Base-by-base conservation (phyloP, 1,140 invertebrate genomes). In the Cydia strobilella region DNA sequence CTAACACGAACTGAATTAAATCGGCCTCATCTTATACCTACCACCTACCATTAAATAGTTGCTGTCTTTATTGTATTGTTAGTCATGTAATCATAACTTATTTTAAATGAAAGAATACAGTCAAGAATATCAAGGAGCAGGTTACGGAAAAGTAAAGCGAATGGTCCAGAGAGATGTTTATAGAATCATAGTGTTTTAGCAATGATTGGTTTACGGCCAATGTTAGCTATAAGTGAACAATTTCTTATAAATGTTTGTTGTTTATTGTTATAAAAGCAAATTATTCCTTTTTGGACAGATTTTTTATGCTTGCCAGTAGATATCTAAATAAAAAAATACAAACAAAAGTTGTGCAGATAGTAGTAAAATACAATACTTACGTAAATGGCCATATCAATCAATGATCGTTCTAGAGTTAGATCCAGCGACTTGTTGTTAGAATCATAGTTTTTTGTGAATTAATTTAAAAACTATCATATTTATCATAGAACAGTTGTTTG, bases 1-100 rank as follows among this genome's bases (percentile, higher is more conserved):
- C 54, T 59, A 23, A 23, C 23, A 23, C 54, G 54, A 23, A 59
- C 54, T 20, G 20, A 59, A 23, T 12, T 4, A 59, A 23, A 59
- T 59, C 20, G 54, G 54, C 20, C 54, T 59, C 9, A 59, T 59
- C n/a, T 48, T 45, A 45, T n/a, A n/a, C 10, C 39, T 39, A 18
- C n/a, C 3, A n/a, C 10, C 39, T 39, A 42, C 39, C 48, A 51
- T 10, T 54, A 54, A 54, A 54, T 54, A 54, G 51, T 54, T 54
- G 51, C n/a, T 54, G n/a, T 59, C 54, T 59, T 59, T 59, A 59
- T 59, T 59, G 54, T 59, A 59, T 23, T 23, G 54, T 59, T 12
- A 59, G 54, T 12, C n/a, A 18, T 3, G n/a, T 59, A 59, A 23
- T 54, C 15, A 54, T 54, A 54, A 18, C n/a, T n/a, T 54, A 54